Base-by-base conservation (phyloP, 2,888 invertebrate species). In the Panopea generosa region DNA sequence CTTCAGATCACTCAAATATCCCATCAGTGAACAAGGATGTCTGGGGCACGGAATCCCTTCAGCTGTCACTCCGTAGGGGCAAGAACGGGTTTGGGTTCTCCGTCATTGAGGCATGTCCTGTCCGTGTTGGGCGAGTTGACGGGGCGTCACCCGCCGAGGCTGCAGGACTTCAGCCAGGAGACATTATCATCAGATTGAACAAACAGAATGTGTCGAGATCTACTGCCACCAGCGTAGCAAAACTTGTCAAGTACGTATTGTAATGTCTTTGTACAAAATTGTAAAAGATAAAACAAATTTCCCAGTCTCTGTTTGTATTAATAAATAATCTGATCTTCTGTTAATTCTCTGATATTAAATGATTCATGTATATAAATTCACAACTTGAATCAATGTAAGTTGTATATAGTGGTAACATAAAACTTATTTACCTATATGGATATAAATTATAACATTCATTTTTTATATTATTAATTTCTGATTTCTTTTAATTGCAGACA, bases 51-150 rank as follows among this genome's bases (percentile, higher is more conserved):
- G 90, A 91, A 26, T 80, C 89, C 2, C 57, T 80, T 24, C 62
- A 86, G 83, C 70, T 90, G 26, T 82, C 82, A 4, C 61, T 90
- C 16, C 76, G 80, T 9, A 68, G 87, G 52, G 89, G 90, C 16
- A 87, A 89, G 61, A 86, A 88, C 65, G 92, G 92, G 0, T 92
- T 87, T 82, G 92, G 92, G 1, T 92, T 92, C 77, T 88, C 91
- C 4, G 90, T 92, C 14, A 83, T 89, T 3, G 92, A 91, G 49
- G 89, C 87, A 14, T 89, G 90, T 71, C 92, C 92, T 16, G 91
- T 90, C 9, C 84, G 85, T 52, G 89, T 92, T 18, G 90, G 92
- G 27, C 78, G 90, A 72, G 90, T 92, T 4, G 91, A 92, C 66
- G 82, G 87, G 14, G 90, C 87, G 26, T 91, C 91, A 14, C 88